Evolutionary conservation across 1,140 invertebrate genomes (phyloP).

Genomic region (Hormaphis cornu): DNA sequence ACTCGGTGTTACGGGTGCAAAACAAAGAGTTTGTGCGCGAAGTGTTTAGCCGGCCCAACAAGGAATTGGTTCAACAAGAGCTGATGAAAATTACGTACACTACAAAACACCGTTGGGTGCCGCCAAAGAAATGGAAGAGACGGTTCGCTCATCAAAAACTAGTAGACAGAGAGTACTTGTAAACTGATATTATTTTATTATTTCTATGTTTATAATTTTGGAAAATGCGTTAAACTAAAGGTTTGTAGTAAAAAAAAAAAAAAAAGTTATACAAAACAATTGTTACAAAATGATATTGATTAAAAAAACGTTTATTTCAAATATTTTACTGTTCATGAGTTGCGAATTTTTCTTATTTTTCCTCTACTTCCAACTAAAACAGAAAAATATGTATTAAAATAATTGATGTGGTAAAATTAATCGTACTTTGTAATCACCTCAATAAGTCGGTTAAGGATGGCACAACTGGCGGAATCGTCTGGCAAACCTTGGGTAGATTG

Average conservation of each 20-base stretch:
- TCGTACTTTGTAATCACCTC: background rate
- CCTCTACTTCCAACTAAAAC: constrained; percentile 16
- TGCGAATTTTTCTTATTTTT: background rate
- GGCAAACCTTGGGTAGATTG: constrained; percentile 42
- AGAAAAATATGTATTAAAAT: background rate
- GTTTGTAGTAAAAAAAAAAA: constrained; percentile 2
- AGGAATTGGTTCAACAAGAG: constrained; percentile 53
- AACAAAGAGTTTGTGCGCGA: constrained; percentile 51
- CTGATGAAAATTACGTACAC: constrained; percentile 66
- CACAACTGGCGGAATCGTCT: constrained; percentile 16
- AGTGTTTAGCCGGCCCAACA: constrained; percentile 56
- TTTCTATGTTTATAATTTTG: constrained; percentile 28
- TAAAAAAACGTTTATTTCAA: background rate
- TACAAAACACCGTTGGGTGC: constrained; percentile 72
- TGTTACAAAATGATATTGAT: background rate
- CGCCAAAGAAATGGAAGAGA: constrained; percentile 49
- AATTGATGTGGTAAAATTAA: background rate
- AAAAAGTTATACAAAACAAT: background rate
- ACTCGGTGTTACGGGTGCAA: constrained; percentile 54
- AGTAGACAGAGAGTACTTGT: constrained; percentile 64
- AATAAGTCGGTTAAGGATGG: constrained; percentile 17
- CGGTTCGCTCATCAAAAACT: constrained; percentile 50
- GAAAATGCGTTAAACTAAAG: background rate
- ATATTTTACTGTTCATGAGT: background rate
- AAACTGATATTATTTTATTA: constrained; percentile 42